Base-by-base conservation (phyloP, 2,113 vertebrate genomes). In the Litocranius walleri region DNA sequence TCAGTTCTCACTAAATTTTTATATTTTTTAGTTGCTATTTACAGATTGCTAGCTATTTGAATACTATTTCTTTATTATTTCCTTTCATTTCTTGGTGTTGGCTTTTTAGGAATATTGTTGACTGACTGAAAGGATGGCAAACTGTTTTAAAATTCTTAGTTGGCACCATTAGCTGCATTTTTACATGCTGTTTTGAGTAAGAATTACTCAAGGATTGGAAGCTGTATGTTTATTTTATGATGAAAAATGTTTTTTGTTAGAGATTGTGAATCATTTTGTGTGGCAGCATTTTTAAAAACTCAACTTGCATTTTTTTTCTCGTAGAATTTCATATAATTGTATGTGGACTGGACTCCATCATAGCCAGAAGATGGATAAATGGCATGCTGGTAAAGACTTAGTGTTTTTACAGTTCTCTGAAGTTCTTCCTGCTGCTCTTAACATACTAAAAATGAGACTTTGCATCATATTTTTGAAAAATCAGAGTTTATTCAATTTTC, bases 301-400 rank as follows among this genome's bases (percentile, higher is more conserved):
- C 61, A 95, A 96, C 85, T 88, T 90, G 33, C 0, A 0, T 80
- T 52, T 74, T 95, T 74, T 97, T 62, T 43, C 48, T 94, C 1
- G 1, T 97, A 99, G 99, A 99, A 97, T 99, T 99, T 98, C 99
- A 99, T 98, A 99, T 99, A 89, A 99, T 99, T 97, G 99, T 99
- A 23, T 99, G 99, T 98, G 99, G 99, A n/a, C 98, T 99, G 98
- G 99, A 99, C 97, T 99, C 99, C 40, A 98, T 99, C 97, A 98
- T 99, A 98, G 99, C 99, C 98, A 99, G 99, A 98, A 99, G 99
- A 98, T 99, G 99, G 99, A 99, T 99, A 98, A 99, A 99, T 98
- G 99, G 99, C 94, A 99, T 99, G 99, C 99, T 99, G 99, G 99
- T 99, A 99, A 98, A 97, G 48, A 95, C 56, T 97, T 21, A 0